Evolutionary conservation across 2,797 vertebrate genomes (phyloP).

Genomic region (Dallia pectoralis): DNA sequence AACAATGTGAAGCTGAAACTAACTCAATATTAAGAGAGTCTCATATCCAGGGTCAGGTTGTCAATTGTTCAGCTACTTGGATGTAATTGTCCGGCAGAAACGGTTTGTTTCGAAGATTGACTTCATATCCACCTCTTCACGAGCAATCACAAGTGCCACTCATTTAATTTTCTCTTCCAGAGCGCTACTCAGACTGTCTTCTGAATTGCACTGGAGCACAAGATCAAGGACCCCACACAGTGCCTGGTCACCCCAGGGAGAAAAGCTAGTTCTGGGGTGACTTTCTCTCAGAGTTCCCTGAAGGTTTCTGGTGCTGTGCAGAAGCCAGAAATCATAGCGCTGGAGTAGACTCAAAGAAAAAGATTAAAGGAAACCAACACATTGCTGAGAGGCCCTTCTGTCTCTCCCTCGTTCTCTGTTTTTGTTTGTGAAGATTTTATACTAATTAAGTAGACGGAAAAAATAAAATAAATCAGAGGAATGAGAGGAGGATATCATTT

Average conservation of each 20-base stretch:
- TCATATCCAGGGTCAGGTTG: conserved; percentile 11
- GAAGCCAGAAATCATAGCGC: conserved; percentile 41
- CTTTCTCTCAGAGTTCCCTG: conserved; percentile 21
- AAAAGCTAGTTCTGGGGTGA: conserved; percentile 47
- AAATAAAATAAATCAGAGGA: conserved; percentile 15
- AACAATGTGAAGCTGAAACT: too few relatives aligned
- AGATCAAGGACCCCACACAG: conserved; percentile 16
- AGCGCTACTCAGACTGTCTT: neutral
- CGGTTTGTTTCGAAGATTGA: neutral
- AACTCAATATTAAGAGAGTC: neutral
- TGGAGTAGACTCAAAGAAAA: conserved; percentile 63
- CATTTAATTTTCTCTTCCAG: neutral
- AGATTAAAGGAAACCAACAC: conserved; percentile 61
- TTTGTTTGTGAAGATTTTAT: conserved; percentile 22
- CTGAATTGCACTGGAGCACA: conserved; percentile 6
- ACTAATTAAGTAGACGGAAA: conserved; percentile 41
- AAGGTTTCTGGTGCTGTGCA: conserved; percentile 31
- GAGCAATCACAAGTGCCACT: neutral
- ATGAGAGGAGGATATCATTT: conserved; percentile 46
- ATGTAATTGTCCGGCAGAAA: neutral
- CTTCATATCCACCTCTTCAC: neutral
- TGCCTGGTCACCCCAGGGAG: conserved; percentile 26
- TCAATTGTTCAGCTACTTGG: conserved; percentile 19
- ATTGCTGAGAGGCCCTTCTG: conserved; percentile 42
- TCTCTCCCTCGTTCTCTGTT: conserved; percentile 36